Evolutionary conservation across 64 coral and sea anemone species (phyloP), one percentile per base, ranked within the genome.

Genomic region (Pachyseris speciosa): DNA sequence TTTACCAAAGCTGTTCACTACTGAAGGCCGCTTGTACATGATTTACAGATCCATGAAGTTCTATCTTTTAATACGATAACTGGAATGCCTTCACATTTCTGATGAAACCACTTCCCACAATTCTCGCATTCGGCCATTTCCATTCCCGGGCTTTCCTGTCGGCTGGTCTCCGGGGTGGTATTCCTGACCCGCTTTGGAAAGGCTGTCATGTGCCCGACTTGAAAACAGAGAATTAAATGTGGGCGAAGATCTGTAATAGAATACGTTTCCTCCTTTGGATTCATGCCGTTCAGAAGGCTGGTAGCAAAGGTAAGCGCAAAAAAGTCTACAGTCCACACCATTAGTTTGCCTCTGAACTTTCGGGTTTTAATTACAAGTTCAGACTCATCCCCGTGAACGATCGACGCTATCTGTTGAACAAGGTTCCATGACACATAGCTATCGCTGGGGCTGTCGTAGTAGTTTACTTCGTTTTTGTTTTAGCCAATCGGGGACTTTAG

Each of bases 261-360:
- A 67, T 67, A 67, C 31, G 64, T 27, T 67, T 24, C 4, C 31
- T 7, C 31, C 17, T 24, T 7, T 67, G 64, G 64, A 7, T 67
- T 33, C 64, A 7, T 33, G 4, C 64, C 64, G 17, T 67, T 67
- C 31, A 67, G 76, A 80, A 48, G 0, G 38, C 13, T 44, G 42
- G 63, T 80, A 33, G 43, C 29, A 32, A 80, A 90, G 65, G 73
- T 74, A 45, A 80, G 77, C 9, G 61, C 38, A n/a, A 69, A 67
- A 84, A 34, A 43, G 32, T 27, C 77, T 78, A 72, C 89, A 91
- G 42, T 91, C 78, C 30, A 73, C 64, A 61, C 63, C 9, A 53
- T 91, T 91, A n/a, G 4, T 26, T 73, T 91, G 89, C 40, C 84
- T 77, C 29, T 91, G 89, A 3, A 84, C 78, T 39, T 16, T 34